phyloP scores from a whole-genome alignment of 2,113 vertebrate genomes.

The mouse (Mus musculus) region DNA sequence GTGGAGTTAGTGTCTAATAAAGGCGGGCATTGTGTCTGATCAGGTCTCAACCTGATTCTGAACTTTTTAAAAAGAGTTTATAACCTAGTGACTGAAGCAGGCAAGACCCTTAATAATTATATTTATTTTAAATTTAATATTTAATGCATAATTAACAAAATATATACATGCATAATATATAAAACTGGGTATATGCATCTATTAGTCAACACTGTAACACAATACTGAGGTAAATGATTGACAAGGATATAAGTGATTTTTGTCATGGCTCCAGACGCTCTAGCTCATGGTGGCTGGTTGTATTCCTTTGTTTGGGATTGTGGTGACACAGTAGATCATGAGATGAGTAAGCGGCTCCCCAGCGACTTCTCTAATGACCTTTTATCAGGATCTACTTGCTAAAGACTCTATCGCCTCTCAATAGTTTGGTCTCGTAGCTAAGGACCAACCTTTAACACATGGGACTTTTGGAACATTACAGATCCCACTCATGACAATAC shows the following conservation, averaged over 20 bases:
- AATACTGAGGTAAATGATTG: not conserved
- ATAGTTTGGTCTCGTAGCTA: not conserved
- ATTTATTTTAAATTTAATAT: constrained; percentile 58
- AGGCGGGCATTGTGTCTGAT: not conserved
- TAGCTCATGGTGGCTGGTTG: not conserved
- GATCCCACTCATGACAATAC: not conserved
- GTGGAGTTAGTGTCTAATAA: not conserved
- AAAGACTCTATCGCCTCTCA: not conserved
- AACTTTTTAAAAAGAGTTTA: not conserved
- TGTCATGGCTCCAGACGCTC: not conserved
- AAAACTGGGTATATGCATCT: not conserved
- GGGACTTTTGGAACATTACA: not conserved
- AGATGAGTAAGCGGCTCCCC: not conserved
- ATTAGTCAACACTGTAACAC: not conserved
- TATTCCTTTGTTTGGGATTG: not conserved
- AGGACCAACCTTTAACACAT: not conserved
- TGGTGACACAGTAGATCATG: not conserved
- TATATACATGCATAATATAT: constrained; percentile 9
- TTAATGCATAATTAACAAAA: constrained; percentile 9
- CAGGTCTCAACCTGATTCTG: constrained; percentile 43
- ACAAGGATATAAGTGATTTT: not conserved
- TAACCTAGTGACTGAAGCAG: not conserved
- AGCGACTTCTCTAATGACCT: not conserved
- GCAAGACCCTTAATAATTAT: not conserved
- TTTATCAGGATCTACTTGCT: not conserved